Percentiles rank a stretch among this genome's conserved stretches.
These are phyloP conservation scores for Belgica antarctica DNA, from an alignment of 2,888 invertebrate species.

Conservation along the genomic window DNA sequence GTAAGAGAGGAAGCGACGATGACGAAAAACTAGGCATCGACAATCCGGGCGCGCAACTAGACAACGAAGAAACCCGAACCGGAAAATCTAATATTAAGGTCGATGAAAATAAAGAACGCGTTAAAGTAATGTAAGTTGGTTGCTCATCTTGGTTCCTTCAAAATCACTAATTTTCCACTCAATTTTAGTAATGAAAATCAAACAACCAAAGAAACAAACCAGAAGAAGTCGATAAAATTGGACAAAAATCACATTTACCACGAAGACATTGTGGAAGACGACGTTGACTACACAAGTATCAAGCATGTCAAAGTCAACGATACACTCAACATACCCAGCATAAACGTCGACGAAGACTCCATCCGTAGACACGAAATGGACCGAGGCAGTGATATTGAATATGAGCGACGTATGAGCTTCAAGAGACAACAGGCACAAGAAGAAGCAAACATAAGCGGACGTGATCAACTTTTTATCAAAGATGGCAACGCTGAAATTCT, in stretches of 20 bases:
- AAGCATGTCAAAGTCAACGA: conserved; percentile 40
- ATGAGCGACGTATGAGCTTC: conserved; percentile 54
- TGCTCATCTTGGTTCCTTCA: neutral
- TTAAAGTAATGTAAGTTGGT: conserved; percentile 36
- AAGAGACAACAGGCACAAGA: conserved; percentile 50
- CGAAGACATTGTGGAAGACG: conserved; percentile 35
- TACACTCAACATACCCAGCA: conserved; percentile 46
- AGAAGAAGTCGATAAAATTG: conserved; percentile 45
- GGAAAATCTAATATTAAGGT: conserved; percentile 46
- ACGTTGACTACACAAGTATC: conserved; percentile 40
- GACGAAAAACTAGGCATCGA: conserved; percentile 51
- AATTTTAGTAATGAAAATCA: conserved; percentile 55
- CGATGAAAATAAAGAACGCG: neutral
- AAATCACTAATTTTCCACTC: conserved; percentile 37
- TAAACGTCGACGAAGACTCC: conserved; percentile 68
- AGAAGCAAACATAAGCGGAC: conserved; percentile 55
- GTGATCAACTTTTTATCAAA: conserved; percentile 75
- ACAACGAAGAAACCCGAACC: conserved; percentile 51
- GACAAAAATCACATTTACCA: conserved; percentile 40
- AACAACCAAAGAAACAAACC: conserved; percentile 44
- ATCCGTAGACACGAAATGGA: conserved; percentile 74
- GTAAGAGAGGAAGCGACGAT: conserved; percentile 56
- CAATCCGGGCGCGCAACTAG: conserved; percentile 56
- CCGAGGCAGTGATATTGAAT: conserved; percentile 67
- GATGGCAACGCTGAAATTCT: conserved; percentile 84